Conservation (phyloP, 2,113 vertebrate genomes). For the Pelodiscus sinensis region DNA sequence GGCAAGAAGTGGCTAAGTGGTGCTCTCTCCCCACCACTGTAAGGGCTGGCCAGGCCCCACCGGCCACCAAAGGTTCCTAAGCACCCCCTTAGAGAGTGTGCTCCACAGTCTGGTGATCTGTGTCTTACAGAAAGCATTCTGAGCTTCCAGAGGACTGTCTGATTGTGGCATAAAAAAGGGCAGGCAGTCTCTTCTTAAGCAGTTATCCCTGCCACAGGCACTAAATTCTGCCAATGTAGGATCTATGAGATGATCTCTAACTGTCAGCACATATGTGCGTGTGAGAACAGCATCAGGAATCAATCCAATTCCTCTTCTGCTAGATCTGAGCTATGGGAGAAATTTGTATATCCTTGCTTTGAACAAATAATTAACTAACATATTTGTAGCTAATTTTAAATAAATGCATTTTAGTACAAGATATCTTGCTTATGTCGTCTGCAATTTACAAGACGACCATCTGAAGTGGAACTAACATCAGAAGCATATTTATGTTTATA, state of each 20-base stretch:
- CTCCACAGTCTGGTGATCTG: no score
- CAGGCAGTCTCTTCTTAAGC: neutral
- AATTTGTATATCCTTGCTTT: neutral
- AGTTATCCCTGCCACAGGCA: neutral
- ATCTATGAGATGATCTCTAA: neutral
- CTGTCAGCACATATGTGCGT: neutral
- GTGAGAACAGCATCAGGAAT: neutral
- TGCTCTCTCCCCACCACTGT: no score
- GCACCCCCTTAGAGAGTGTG: no score
- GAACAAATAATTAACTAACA: neutral
- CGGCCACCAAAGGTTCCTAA: no score
- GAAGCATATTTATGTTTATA: neutral
- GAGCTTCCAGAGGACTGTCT: neutral
- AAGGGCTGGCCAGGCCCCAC: no score
- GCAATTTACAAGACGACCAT: neutral
- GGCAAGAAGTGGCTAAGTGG: no score
- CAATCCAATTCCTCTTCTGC: fast-evolving
- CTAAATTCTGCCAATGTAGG: neutral
- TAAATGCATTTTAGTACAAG: neutral
- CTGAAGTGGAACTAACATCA: neutral
- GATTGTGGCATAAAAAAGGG: neutral
- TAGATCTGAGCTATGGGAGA: neutral
- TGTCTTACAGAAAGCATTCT: neutral
- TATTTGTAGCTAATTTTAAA: neutral
- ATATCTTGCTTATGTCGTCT: neutral